Conservation (phyloP, 2,797 vertebrate genomes). For the Iguana delicatissima region DNA sequence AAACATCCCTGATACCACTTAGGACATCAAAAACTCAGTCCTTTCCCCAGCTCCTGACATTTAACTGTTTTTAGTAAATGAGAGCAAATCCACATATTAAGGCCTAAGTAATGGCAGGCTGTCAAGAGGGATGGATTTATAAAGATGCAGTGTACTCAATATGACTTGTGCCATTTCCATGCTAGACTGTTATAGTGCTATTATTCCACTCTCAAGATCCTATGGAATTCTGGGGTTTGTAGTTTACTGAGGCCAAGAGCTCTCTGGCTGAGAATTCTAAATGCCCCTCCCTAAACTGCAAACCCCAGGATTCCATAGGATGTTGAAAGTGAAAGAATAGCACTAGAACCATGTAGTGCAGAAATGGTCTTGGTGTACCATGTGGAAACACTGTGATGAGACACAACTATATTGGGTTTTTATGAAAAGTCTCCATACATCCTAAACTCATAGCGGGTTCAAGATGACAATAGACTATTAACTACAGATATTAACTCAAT, state of each 20-base stretch:
- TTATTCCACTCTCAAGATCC: no score
- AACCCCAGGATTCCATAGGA: no score
- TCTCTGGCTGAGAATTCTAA: no score
- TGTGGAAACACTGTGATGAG: not conserved
- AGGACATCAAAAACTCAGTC: not conserved
- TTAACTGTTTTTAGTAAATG: not conserved
- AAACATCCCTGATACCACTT: no score
- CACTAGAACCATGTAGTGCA: no score
- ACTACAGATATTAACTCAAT: constrained; percentile 50
- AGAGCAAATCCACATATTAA: not conserved
- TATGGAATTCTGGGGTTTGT: no score
- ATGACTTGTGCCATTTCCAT: not conserved
- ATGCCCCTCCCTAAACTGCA: no score
- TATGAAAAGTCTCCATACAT: not conserved
- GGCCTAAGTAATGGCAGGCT: not conserved
- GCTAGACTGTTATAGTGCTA: no score
- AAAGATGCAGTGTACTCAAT: not conserved
- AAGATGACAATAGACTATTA: constrained; percentile 36
- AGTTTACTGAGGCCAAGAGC: no score
- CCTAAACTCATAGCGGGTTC: not conserved
- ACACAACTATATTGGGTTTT: not conserved
- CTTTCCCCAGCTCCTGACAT: not conserved
- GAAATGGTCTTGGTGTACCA: not conserved
- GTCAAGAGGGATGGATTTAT: not conserved
- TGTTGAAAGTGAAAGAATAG: no score